Percentiles rank a stretch among this genome's conserved stretches.
Evolutionary conservation across 2,113 vertebrate genomes (phyloP).

Genomic region (Phylloscopus trochilus): DNA sequence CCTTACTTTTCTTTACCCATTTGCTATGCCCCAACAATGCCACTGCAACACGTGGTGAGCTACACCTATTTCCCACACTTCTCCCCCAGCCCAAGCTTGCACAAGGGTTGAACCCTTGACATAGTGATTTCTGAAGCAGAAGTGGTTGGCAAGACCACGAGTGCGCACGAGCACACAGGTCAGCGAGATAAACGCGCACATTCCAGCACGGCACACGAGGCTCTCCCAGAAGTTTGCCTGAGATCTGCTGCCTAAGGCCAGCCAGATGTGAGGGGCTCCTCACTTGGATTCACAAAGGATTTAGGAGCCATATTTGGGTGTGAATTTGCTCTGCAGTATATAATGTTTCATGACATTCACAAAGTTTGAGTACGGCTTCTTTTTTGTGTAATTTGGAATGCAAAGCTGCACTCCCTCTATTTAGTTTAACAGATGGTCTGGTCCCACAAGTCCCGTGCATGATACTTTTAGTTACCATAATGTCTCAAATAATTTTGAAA

Average conservation of each 20-base stretch:
- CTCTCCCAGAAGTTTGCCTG: neutral
- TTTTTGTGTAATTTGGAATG: neutral
- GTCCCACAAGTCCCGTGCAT: neutral
- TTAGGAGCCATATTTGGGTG: slow-evolving; percentile 4
- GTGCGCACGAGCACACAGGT: rapidly evolving
- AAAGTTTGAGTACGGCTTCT: neutral
- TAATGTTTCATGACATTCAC: neutral
- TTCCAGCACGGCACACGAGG: rapidly evolving
- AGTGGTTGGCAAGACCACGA: rapidly evolving
- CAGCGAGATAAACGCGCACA: neutral
- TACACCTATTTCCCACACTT: neutral
- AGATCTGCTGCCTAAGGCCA: neutral
- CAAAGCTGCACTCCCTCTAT: neutral
- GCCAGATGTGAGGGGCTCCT: neutral
- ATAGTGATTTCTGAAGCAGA: neutral
- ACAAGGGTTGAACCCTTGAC: neutral
- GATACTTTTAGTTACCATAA: neutral
- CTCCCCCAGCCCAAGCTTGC: neutral
- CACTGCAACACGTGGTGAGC: neutral
- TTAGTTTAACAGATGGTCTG: neutral
- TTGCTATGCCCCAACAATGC: rapidly evolving
- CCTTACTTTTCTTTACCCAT: neutral
- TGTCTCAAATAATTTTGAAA: neutral
- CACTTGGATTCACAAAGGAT: neutral
- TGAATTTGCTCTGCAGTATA: neutral